Evolutionary conservation across 2,113 vertebrate species (phyloP).

Genomic region (Hypocryptadius cinnamomeus): DNA sequence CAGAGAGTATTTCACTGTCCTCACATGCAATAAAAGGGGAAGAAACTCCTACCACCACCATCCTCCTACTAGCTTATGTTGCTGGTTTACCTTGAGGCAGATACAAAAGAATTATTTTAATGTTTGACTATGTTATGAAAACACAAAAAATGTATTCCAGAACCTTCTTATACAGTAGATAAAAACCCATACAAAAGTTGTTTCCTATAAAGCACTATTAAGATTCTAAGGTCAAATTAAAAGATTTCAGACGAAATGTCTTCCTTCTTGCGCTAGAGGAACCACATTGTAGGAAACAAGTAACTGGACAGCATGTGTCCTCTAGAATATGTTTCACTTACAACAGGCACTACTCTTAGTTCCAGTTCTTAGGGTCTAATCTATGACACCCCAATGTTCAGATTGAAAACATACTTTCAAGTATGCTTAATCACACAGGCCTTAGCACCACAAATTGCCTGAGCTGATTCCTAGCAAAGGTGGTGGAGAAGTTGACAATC

Average conservation of each 20-base stretch:
- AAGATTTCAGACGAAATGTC: background rate
- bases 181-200: background rate
- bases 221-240: background rate
- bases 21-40: background rate
- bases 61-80: background rate
- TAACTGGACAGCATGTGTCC: background rate
- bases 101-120: background rate
- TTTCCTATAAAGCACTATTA: background rate
- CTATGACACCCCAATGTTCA: background rate
- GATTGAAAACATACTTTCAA: background rate
- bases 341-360: background rate
- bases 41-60: background rate
- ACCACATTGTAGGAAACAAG: background rate
- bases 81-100: background rate
- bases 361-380: background rate
- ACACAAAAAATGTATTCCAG: background rate
- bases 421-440: fast-evolving
- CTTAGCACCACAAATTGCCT: background rate
- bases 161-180: background rate
- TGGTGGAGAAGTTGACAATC: background rate
- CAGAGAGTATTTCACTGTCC: background rate
- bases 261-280: background rate
- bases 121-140: background rate
- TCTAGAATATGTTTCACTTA: fast-evolving
- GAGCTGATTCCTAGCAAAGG: background rate